These are phyloP conservation scores for Phoxinus dragarum DNA, from an alignment of 2,797 vertebrate species.

Conservation along the genomic window DNA sequence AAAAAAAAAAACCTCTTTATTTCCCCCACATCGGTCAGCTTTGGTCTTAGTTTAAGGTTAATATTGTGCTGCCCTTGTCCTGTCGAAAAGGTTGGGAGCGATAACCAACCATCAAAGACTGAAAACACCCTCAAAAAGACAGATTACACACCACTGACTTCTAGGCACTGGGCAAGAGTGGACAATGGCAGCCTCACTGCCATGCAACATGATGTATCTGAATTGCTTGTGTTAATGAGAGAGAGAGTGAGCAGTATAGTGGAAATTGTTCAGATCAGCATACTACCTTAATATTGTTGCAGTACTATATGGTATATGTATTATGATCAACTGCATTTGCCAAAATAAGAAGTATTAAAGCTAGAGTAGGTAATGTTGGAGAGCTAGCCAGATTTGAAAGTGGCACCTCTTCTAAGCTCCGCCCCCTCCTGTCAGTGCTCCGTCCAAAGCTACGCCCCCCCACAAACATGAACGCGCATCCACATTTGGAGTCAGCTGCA, in stretches of 20 bases:
- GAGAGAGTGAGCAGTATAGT: not conserved
- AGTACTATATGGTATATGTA: not conserved
- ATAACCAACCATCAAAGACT: constrained; percentile 39
- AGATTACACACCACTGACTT: constrained; percentile 40
- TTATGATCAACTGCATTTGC: not conserved
- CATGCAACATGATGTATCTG: constrained; percentile 23
- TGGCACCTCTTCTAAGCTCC: too few relatives aligned
- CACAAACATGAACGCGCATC: too few relatives aligned
- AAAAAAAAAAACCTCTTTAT: not conserved
- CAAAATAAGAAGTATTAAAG: not conserved
- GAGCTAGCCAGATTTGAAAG: too few relatives aligned
- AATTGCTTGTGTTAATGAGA: not conserved
- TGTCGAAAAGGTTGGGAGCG: constrained; percentile 5
- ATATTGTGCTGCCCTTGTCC: constrained; percentile 41
- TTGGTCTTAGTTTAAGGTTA: constrained; percentile 33
- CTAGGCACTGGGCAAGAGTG: constrained; percentile 15
- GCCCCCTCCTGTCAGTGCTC: too few relatives aligned
- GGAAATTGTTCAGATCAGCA: too few relatives aligned
- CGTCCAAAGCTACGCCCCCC: too few relatives aligned
- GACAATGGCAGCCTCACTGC: not conserved
- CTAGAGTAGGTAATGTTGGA: too few relatives aligned
- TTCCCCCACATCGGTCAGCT: constrained; percentile 34
- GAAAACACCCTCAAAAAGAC: constrained; percentile 33
- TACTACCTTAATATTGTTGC: not conserved
- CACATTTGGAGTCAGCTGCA: too few relatives aligned